These are phyloP conservation scores for Anastatus disparis DNA, from an alignment of 1,140 invertebrate species.

Conservation along the genomic window DNA sequence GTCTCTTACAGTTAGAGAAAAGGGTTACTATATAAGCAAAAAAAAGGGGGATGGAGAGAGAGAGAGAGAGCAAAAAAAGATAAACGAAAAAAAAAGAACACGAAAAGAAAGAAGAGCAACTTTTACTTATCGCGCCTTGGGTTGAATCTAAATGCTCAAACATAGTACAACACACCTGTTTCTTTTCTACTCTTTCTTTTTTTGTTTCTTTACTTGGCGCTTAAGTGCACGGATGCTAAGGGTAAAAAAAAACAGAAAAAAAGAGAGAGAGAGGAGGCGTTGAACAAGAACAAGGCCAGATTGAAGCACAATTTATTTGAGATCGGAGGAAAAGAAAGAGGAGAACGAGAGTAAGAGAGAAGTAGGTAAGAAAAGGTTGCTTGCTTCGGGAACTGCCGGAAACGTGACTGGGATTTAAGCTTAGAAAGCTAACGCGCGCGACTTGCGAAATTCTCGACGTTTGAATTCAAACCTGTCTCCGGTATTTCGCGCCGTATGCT, in stretches of 20 bases:
- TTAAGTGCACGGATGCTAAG: neutral
- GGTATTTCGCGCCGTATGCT: no score
- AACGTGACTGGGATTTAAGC: constrained; percentile 25
- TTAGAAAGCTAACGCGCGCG: no score
- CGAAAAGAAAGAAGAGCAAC: constrained; percentile 10
- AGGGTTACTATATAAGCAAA: neutral
- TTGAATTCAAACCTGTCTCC: no score
- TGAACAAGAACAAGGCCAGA: constrained; percentile 33
- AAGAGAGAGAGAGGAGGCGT: constrained; percentile 1
- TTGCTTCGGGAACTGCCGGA: constrained; percentile 11
- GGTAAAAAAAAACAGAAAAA: constrained; percentile 20
- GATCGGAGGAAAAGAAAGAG: constrained; percentile 9
- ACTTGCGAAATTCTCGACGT: constrained; percentile 1
- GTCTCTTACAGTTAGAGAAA: constrained; percentile 12
- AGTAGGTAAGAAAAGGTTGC: no score
- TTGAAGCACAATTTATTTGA: constrained; percentile 39
- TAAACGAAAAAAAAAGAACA: no score
- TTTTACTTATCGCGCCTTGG: constrained; percentile 38
- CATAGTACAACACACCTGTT: constrained; percentile 21
- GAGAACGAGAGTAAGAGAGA: neutral
- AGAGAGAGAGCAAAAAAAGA: neutral
- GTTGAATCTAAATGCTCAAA: constrained; percentile 38
- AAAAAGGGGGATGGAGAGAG: neutral
- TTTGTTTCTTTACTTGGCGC: neutral
- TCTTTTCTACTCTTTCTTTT: constrained; percentile 2